Evolutionary conservation across 1,140 invertebrate species (phyloP).

Genomic region (Drosophila tsacasi): DNA sequence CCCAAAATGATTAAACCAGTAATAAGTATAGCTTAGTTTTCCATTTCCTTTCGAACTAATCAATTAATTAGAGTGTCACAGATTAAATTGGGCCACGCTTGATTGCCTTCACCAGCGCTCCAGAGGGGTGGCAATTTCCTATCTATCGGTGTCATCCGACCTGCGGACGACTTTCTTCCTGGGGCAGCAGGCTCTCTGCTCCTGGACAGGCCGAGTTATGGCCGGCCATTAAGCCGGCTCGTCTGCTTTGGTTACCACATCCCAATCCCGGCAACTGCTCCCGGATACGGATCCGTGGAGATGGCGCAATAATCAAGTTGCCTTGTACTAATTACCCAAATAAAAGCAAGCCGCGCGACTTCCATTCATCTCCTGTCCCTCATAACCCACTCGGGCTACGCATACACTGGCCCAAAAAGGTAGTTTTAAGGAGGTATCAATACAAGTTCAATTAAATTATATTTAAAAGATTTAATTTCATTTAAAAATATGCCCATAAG

Average conservation of each 20-base stretch:
- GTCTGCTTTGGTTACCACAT: conserved; percentile 35
- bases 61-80: conserved; percentile 24
- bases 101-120: neutral
- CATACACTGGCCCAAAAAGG: neutral
- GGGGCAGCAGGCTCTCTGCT: neutral
- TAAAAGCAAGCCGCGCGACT: conserved; percentile 56
- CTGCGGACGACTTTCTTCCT: neutral
- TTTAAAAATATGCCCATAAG: too few species aligned
- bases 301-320: conserved; percentile 73
- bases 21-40: too few species aligned
- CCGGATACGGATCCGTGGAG: conserved; percentile 13
- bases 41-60: neutral
- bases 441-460: too few species aligned
- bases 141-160: conserved; percentile 7
- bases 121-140: too few species aligned
- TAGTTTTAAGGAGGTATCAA: neutral
- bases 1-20: too few species aligned
- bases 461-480: too few species aligned
- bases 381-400: conserved; percentile 1
- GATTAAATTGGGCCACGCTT: conserved; percentile 1
- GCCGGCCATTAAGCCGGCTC: conserved; percentile 57
- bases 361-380: conserved; percentile 44
- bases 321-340: conserved; percentile 75
- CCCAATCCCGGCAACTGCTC: neutral
- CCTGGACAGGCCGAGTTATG: conserved; percentile 55